Evolutionary conservation across 2,797 vertebrate genomes (phyloP), one percentile per base, ranked within the genome.

Genomic region (Pseudochromis fuscus): DNA sequence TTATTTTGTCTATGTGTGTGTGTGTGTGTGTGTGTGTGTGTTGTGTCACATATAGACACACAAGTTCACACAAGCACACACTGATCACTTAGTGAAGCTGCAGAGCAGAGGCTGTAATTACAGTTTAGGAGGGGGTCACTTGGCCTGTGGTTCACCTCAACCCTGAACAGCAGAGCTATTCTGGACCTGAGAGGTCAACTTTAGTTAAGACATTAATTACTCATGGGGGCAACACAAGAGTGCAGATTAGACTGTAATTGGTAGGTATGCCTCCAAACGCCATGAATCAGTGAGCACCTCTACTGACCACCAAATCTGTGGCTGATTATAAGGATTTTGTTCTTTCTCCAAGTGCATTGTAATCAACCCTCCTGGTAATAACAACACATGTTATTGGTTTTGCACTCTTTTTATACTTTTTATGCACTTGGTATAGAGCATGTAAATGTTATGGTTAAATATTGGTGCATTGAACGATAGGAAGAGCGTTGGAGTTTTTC

Each of bases 181-280:
- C 76, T 82, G 73, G 72, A 81, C 82, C 72, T 75, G 12, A 75
- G 56, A 82, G 86, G 79, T 58, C 78, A 81, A 37, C 68, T 60
- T 75, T 55, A 79, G 79, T 62, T 77, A 82, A 16, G 19, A 75
- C 83, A 86, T 88, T 74, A 89, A 90, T 82, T 85, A 90, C 87
- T 85, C 85, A 87, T 27, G 60, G 70, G 72, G 67, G 49, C 67
- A 72, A 67, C 72, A 77, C 56, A 70, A 53, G 55, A 79, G 76
- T 68, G 30, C 45, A 75, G 80, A 87, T 92, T 88, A 90, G 72
- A 79, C 60, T 75, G 33, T 87, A 86, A 91, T 87, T 87, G 79
- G 72, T 52, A 64, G 86, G 76, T 83, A 87, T 83, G 69, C 51
- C 74, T 76, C 18, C 21, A 74, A 49, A 76, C 50, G 62, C 18